Evolutionary conservation across 2,113 vertebrate genomes (phyloP).

Genomic region (Numida meleagris): DNA sequence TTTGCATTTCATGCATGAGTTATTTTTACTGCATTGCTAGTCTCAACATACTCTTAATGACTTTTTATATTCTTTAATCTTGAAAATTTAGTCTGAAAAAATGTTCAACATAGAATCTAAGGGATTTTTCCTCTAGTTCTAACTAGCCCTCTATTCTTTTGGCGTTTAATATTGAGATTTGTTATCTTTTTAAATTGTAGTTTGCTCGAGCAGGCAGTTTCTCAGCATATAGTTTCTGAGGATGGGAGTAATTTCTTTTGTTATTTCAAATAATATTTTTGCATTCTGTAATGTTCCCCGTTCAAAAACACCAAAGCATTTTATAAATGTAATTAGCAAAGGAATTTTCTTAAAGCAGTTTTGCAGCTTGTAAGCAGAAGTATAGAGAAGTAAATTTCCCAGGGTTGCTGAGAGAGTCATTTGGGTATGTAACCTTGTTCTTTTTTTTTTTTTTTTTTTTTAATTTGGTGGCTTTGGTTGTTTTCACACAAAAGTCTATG

Average conservation of each 20-base stretch:
- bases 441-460: not conserved
- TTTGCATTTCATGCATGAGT: not conserved
- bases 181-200: not conserved
- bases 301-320: not conserved
- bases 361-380: not conserved
- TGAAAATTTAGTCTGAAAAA: constrained; percentile 2
- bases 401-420: not conserved
- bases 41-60: not conserved
- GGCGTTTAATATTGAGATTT: not conserved
- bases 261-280: not conserved
- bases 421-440: not conserved
- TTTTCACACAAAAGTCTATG: not conserved
- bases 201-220: not conserved
- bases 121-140: not conserved
- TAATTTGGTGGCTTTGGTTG: not conserved
- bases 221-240: not conserved
- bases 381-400: not conserved
- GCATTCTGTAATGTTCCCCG: not conserved
- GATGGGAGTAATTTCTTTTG: not conserved
- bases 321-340: not conserved
- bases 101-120: not conserved
- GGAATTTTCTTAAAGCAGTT: not conserved
- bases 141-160: not conserved
- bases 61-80: not conserved
- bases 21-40: not conserved